phyloP scores from a whole-genome alignment of 2,888 invertebrate genomes.

The Eilema caniola region DNA sequence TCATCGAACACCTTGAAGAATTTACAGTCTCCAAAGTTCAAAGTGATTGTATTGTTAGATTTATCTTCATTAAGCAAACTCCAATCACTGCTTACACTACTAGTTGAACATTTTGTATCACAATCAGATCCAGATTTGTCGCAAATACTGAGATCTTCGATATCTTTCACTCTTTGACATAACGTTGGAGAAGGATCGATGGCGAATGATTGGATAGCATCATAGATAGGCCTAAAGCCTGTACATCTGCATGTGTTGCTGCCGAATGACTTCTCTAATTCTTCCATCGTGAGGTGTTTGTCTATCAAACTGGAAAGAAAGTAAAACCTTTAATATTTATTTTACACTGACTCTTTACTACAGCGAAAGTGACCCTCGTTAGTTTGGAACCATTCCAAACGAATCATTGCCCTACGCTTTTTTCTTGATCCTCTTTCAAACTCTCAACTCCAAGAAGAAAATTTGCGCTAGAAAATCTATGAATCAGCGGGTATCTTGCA shows the following conservation, averaged over 20 bases:
- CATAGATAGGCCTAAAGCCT: slow-evolving; percentile 92
- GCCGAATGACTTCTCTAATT: slow-evolving; percentile 91
- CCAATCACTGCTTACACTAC: slow-evolving; percentile 67
- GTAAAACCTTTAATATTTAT: background rate
- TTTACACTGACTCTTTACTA: too few relatives aligned
- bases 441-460: too few relatives aligned
- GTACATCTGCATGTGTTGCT: slow-evolving; percentile 94
- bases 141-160: slow-evolving; percentile 72
- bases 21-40: slow-evolving; percentile 78
- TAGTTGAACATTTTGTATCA: slow-evolving; percentile 64
- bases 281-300: slow-evolving; percentile 87
- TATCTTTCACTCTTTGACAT: slow-evolving; percentile 79
- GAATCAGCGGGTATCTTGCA: too few relatives aligned
- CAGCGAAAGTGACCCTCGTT: too few relatives aligned
- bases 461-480: too few relatives aligned
- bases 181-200: slow-evolving; percentile 86
- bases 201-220: slow-evolving; percentile 91
- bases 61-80: slow-evolving; percentile 57
- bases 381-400: too few relatives aligned
- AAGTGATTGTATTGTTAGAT: slow-evolving; percentile 68
- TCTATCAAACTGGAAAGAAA: slow-evolving; percentile 75
- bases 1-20: slow-evolving; percentile 83
- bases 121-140: slow-evolving; percentile 58
- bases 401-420: too few relatives aligned
- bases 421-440: too few relatives aligned